These are phyloP conservation scores for Lindbergichthys nudifrons DNA, from an alignment of 2,797 vertebrate genomes.

Conservation along the genomic window DNA sequence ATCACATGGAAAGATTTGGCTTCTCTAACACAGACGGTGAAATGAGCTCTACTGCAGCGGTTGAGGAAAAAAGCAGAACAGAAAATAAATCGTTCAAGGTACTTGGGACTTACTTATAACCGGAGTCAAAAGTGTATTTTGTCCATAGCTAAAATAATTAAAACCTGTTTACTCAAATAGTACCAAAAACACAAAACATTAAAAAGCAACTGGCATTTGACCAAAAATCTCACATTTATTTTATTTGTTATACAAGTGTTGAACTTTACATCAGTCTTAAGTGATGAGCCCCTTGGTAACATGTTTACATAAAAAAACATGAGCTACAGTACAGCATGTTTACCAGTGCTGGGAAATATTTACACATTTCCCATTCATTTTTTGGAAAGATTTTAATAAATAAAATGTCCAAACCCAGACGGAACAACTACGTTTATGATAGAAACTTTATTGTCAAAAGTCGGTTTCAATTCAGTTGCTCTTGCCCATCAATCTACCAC, in stretches of 20 bases:
- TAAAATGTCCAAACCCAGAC: conserved; percentile 94
- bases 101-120: conserved; percentile 77
- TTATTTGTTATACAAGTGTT: conserved; percentile 99
- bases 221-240: conserved; percentile 99
- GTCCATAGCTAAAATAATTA: conserved; percentile 74
- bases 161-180: conserved; percentile 60
- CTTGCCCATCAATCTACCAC: conserved; percentile 80
- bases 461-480: conserved; percentile 81
- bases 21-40: conserved; percentile 80
- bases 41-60: conserved; percentile 74
- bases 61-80: conserved; percentile 60
- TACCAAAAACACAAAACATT: conserved; percentile 78
- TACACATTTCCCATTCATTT: conserved; percentile 89
- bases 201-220: conserved; percentile 85
- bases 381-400: conserved; percentile 84
- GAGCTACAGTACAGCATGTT: conserved; percentile 88
- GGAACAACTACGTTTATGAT: conserved; percentile 90
- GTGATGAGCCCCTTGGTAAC: conserved; percentile 98
- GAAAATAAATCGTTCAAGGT: conserved; percentile 69
- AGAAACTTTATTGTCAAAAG: conserved; percentile 90
- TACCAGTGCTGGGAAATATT: conserved; percentile 93
- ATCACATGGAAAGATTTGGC: conserved; percentile 82
- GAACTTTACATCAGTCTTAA: conserved; percentile 99
- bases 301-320: conserved; percentile 95
- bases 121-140: conserved; percentile 80